Evolutionary conservation across 2,113 vertebrate species (phyloP), one percentile per base, ranked within the genome.

Genomic region (Cochlearius cochlearius): DNA sequence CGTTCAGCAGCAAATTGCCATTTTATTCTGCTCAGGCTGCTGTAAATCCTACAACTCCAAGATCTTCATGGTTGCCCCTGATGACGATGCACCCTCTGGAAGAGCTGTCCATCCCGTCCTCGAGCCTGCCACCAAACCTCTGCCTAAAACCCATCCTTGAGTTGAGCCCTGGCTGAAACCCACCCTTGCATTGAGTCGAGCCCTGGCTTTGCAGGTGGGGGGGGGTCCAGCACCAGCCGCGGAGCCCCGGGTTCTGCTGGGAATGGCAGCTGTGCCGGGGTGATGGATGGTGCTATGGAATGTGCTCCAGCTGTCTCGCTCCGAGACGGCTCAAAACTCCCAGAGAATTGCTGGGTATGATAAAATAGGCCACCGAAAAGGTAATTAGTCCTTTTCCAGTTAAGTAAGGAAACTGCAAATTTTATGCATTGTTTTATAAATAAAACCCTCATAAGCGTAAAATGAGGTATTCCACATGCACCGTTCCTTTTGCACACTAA

Each of bases 41-140:
- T 22, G 7, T 4, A 6, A 45, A 17, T 18, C 29, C 41, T 5
- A 0, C 16, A 15, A 15, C 41, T 43, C 41, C 41, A 43, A 43
- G 41, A 4, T 0, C 32, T 27, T 9, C 30, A 5, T 12, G 10
- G 9, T 2, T 59, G 29, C 11, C 36, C 32, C 39, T 13, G 2
- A 1, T 2, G 21, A 2, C 0, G 5, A 1, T 2, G 3, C 22
- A 5, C 5, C 6, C 15, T 16, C 11, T 1, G 0, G 14, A 50
- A 22, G 26, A 32, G 3, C 3, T 64, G 19, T 18, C 45, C 3
- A 0, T 22, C 4, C n/a, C 18, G 12, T 5, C 88, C 87, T 56
- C 11, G 23, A 8, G 9, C 11, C 11, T 6, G 20, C 13, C 36
- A 1, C 5, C 19, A 36, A 2, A 15, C 0, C n/a, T 4, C 7